Evolutionary conservation across 2,888 invertebrate genomes (phyloP).

Genomic region (Dexiosoma caninum): DNA sequence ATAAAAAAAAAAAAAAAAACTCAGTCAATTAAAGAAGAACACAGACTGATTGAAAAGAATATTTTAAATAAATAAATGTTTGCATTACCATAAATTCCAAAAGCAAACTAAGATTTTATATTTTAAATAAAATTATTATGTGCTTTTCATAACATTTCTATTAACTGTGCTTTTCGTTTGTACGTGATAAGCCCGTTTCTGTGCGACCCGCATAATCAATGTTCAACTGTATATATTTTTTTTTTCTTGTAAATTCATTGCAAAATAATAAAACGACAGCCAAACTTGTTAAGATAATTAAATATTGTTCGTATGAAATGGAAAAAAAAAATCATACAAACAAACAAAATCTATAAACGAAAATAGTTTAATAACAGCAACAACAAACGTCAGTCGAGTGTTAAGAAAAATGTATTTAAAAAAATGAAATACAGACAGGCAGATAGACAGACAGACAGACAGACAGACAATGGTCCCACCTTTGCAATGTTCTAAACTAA

Average conservation of each 20-base stretch:
- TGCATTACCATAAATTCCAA: too few relatives aligned
- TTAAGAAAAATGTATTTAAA: not conserved
- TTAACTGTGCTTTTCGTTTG: too few relatives aligned
- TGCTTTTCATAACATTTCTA: too few relatives aligned
- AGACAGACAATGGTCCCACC: conserved; percentile 24
- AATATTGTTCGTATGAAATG: conserved; percentile 1
- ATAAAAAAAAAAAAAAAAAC: too few relatives aligned
- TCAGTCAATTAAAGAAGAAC: too few relatives aligned
- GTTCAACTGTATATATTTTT: conserved; percentile 24
- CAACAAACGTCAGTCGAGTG: conserved; percentile 12
- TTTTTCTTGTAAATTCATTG: conserved; percentile 16
- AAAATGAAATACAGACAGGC: not conserved
- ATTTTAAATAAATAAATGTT: too few relatives aligned
- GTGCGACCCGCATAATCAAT: too few relatives aligned
- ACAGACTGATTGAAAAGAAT: too few relatives aligned
- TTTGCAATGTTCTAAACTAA: conserved; percentile 22
- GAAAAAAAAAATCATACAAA: too few relatives aligned
- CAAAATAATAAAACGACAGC: not conserved
- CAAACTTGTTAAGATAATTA: conserved; percentile 45
- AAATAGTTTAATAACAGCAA: conserved; percentile 16
- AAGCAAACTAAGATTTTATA: too few relatives aligned
- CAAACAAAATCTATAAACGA: not conserved
- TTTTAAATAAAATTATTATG: too few relatives aligned
- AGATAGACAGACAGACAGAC: not conserved
- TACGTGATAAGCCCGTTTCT: too few relatives aligned